Percentiles rank a stretch among this genome's conserved stretches.
Evolutionary conservation across 2,113 vertebrate species (phyloP).

Genomic region (Coryphaenoides rupestris): DNA sequence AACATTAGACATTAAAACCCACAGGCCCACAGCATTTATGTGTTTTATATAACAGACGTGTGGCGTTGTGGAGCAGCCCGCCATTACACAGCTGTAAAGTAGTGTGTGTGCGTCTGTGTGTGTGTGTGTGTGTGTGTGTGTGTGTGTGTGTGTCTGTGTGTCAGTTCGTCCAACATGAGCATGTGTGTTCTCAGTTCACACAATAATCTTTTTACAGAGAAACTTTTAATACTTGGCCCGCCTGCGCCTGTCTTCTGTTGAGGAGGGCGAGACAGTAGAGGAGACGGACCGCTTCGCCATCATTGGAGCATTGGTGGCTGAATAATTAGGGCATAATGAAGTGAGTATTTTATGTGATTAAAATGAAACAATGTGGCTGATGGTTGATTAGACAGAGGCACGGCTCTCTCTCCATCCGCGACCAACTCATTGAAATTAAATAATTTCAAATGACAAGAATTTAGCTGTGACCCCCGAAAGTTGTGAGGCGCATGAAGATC

Average conservation of each 20-base stretch:
- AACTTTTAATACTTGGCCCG: neutral
- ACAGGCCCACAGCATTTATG: conserved; percentile 49
- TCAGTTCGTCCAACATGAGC: too few species aligned
- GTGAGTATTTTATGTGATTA: conserved; percentile 19
- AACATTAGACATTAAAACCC: conserved; percentile 51
- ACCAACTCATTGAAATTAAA: conserved; percentile 48
- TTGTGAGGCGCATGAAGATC: conserved; percentile 22
- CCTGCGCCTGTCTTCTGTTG: too few species aligned
- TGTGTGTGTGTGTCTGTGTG: too few species aligned
- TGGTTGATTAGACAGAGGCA: conserved; percentile 36
- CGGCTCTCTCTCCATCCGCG: conserved; percentile 46
- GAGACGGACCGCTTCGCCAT: neutral
- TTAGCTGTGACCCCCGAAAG: conserved; percentile 27
- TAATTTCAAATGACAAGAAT: conserved; percentile 44
- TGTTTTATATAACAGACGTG: conserved; percentile 48
- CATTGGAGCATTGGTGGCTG: conserved; percentile 11
- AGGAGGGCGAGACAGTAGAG: too few species aligned
- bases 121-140: too few species aligned
- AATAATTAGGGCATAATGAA: conserved; percentile 35
- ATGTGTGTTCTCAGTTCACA: too few species aligned
- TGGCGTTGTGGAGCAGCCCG: conserved; percentile 41
- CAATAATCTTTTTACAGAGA: too few species aligned
- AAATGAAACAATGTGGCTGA: conserved; percentile 25
- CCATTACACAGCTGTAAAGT: conserved; percentile 2
- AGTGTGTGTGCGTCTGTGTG: too few species aligned